phyloP scores from a whole-genome alignment of 2,888 invertebrate genomes.

The Pedicia rivosa region DNA sequence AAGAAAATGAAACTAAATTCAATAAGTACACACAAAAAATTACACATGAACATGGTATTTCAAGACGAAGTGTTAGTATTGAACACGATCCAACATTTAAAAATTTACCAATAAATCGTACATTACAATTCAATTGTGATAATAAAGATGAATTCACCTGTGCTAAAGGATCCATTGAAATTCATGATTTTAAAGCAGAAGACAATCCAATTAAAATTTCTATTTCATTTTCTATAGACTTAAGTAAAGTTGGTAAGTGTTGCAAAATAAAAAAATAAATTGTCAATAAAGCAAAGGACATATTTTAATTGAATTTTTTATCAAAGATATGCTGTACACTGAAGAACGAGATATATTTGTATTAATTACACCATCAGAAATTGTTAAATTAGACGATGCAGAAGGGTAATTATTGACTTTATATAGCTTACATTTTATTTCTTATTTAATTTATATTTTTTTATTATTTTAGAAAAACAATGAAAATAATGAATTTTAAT shows the following conservation, averaged over 20 bases:
- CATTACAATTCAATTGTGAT: conserved; percentile 27
- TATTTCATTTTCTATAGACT: background rate
- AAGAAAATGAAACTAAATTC: background rate
- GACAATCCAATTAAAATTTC: no score
- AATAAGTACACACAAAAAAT: conserved; percentile 1
- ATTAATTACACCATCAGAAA: background rate
- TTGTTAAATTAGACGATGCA: background rate
- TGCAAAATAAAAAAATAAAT: no score
- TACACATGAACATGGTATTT: background rate
- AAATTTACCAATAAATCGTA: conserved; percentile 26
- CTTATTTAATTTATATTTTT: no score
- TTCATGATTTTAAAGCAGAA: no score
- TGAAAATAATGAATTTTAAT: background rate
- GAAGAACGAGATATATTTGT: conserved; percentile 1
- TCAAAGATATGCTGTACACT: background rate
- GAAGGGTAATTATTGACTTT: no score
- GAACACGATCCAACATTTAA: background rate
- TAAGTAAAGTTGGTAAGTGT: background rate
- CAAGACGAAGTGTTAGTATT: background rate
- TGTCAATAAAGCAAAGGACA: no score
- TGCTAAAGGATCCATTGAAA: background rate
- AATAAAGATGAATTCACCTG: conserved; percentile 14
- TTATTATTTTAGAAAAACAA: no score
- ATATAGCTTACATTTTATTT: no score
- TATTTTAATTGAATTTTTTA: no score